A percentile compares a stretch with the other conserved stretches of the same genome.
Conservation (phyloP, 2,113 vertebrate genomes). For the Neofelis nebulosa region DNA sequence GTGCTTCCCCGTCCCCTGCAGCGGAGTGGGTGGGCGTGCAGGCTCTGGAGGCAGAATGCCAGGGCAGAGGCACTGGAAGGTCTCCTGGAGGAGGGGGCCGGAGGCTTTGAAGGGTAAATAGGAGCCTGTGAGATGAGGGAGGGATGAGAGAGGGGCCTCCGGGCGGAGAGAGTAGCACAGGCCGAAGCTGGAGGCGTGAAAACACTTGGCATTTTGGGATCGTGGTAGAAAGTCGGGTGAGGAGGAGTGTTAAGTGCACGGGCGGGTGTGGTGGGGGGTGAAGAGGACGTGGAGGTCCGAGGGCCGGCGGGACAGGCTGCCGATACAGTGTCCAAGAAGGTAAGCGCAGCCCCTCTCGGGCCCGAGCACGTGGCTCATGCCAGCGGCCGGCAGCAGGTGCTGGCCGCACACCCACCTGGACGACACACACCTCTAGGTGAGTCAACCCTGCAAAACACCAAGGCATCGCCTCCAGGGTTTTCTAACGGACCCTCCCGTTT, state of each 20-base stretch:
- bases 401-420: accelerated
- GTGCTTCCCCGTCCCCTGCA: accelerated
- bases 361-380: accelerated
- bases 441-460: not conserved
- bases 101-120: not conserved
- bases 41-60: not conserved
- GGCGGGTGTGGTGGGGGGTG: not conserved
- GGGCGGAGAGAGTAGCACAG: not conserved
- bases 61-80: not conserved
- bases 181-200: not conserved
- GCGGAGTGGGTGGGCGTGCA: accelerated
- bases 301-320: not conserved
- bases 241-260: accelerated
- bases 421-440: no score
- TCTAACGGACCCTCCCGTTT: accelerated
- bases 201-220: accelerated
- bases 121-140: not conserved
- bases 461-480: accelerated
- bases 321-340: accelerated
- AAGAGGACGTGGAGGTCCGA: accelerated
- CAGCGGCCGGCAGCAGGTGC: not conserved
- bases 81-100: not conserved
- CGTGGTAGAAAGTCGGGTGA: accelerated
- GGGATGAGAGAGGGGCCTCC: not conserved
- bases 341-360: accelerated